These are phyloP conservation scores for Eriocheir sinensis DNA, from an alignment of 1,140 invertebrate species.

Conservation along the genomic window DNA sequence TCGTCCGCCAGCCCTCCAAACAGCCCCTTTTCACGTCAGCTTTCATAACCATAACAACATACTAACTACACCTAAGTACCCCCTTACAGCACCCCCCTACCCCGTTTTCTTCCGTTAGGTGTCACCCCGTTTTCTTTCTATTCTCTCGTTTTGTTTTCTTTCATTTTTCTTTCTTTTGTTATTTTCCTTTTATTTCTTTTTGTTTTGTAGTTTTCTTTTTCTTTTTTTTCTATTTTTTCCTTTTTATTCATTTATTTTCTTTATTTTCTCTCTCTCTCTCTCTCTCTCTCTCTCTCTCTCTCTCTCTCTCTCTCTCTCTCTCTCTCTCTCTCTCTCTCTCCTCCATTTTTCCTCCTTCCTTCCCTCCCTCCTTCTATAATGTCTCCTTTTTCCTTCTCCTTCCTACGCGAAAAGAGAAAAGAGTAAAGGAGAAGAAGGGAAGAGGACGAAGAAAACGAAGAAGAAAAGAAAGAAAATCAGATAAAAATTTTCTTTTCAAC, in stretches of 20 bases:
- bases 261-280: too few species aligned
- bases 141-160: constrained; percentile 15
- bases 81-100: neutral
- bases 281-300: constrained; percentile 33
- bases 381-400: neutral
- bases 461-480: too few species aligned
- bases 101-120: neutral
- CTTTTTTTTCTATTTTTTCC: too few species aligned
- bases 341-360: too few species aligned
- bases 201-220: too few species aligned
- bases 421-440: too few species aligned
- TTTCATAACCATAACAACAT: neutral
- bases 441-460: too few species aligned
- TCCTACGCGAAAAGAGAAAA: too few species aligned
- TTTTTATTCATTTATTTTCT: too few species aligned
- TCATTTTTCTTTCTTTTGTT: neutral
- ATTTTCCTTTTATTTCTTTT: neutral
- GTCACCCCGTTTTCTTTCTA: neutral
- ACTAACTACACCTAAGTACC: neutral
- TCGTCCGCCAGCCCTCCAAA: too few species aligned
- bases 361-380: neutral
- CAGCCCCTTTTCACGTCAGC: too few species aligned
- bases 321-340: neutral
- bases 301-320: constrained; percentile 45
- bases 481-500: too few species aligned